Conservation (phyloP, 2,797 vertebrate species). For the Cossypha niveicapilla region DNA sequence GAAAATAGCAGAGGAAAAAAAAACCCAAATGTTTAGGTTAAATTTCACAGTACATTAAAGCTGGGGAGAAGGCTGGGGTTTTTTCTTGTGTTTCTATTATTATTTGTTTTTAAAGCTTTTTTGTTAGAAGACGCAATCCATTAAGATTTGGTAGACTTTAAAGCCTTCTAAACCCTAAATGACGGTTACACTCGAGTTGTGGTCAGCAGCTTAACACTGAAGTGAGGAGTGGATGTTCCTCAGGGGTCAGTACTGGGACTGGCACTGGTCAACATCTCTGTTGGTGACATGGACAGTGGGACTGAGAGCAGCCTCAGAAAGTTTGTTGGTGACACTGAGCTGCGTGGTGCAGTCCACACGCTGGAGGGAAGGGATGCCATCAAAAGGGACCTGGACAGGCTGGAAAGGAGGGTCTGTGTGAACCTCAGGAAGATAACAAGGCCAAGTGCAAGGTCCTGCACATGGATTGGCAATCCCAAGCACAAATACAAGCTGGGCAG, state of each 20-base stretch:
- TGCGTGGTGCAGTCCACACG: accelerated
- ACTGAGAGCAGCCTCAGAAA: neutral
- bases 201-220: neutral
- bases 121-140: neutral
- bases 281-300: neutral
- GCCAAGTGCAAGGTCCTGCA: neutral
- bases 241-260: no score
- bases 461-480: accelerated
- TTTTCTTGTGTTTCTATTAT: neutral
- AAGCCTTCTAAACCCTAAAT: neutral
- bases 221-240: neutral
- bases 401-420: neutral
- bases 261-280: neutral
- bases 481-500: neutral
- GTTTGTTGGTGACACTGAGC: neutral
- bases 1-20: neutral
- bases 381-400: neutral
- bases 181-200: neutral
- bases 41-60: neutral
- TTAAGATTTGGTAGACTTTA: neutral
- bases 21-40: neutral
- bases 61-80: accelerated
- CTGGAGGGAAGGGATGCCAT: neutral
- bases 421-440: neutral
- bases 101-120: neutral